Conservation (phyloP, 2,113 vertebrate genomes). For the Pterophyllum scalare region DNA sequence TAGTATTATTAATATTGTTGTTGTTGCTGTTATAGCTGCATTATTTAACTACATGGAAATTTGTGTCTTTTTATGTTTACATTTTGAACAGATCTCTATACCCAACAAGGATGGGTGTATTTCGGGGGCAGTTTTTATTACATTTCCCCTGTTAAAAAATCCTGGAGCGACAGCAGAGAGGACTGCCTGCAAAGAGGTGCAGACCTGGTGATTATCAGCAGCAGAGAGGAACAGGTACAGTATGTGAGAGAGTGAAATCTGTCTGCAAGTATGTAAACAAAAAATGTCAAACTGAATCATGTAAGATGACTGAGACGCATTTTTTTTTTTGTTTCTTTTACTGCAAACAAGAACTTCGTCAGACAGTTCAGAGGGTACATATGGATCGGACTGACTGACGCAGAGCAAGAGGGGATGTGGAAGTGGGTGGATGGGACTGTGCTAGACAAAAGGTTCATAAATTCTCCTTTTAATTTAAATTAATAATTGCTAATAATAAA, state of each 20-base stretch:
- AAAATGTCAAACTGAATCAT: not conserved
- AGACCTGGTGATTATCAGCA: conserved; percentile 54
- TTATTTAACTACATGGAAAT: too few species aligned
- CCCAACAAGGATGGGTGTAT: conserved; percentile 27
- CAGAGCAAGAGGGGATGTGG: conserved; percentile 8
- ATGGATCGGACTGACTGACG: conserved; percentile 30
- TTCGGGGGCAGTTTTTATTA: conserved; percentile 20
- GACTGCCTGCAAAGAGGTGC: conserved; percentile 40
- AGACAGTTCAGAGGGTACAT: not conserved
- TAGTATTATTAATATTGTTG: too few species aligned
- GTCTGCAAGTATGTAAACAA: fast-evolving
- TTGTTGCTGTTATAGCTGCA: too few species aligned
- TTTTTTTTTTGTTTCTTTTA: not conserved
- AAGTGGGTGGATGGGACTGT: conserved; percentile 29
- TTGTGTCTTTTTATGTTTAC: too few species aligned
- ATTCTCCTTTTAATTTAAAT: not conserved
- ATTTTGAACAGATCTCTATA: not conserved
- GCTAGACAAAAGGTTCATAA: not conserved
- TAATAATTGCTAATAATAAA: not conserved
- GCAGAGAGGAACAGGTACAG: conserved; percentile 41
- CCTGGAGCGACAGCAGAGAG: conserved; percentile 39
- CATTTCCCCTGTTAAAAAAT: conserved; percentile 16
- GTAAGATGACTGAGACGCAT: not conserved
- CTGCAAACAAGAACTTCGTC: conserved; percentile 5
- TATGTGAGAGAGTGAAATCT: not conserved